Base-by-base conservation (phyloP, 2,888 invertebrate genomes). In the Cephus pygmeus region DNA sequence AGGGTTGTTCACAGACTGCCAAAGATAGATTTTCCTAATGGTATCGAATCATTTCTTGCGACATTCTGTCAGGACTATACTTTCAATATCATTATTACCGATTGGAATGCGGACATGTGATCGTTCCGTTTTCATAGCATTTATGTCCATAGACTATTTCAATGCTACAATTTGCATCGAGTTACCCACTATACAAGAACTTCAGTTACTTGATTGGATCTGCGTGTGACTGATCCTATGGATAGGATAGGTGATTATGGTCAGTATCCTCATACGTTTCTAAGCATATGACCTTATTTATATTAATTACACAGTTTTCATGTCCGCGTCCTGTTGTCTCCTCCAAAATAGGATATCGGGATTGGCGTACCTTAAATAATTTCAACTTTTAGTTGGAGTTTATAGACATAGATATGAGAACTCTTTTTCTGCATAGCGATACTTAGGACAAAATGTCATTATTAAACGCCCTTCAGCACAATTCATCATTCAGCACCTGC, bases 291-390 rank as follows among this genome's bases (percentile, higher is more conserved):
- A 40, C 1, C 15, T 40, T 3, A 40, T 40, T 15, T 15, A 40
- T 15, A 86, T 76, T 74, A 69, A 68, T 83, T 85, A 2, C 9
- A 83, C 34, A 11, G 40, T 87, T 15, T 80, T 68, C n/a, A 85
- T 85, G 0, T 73, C 85, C 0, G 4, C 36, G 0, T 12, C 12
- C 1, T 36, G 4, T 12, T 36, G 12, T 36, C 3, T 1, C 12
- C 1, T 12, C 4, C 12, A 36, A 12, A 36, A 36, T 12, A 12
- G 12, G 36, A 36, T 12, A 4, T 36, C 3, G 36, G 12, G 36
- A 12, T 12, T 36, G 36, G 12, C 3, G 36, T 12, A 12, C 12
- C 0, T 36, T 36, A 36, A 36, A 36, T 36, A 36, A 12, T 36
- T 12, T 3, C 3, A 36, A 36, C 12, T 36, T 36, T 36, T 3